These are phyloP conservation scores for Labroides dimidiatus DNA, from an alignment of 2,797 vertebrate species.

Conservation along the genomic window DNA sequence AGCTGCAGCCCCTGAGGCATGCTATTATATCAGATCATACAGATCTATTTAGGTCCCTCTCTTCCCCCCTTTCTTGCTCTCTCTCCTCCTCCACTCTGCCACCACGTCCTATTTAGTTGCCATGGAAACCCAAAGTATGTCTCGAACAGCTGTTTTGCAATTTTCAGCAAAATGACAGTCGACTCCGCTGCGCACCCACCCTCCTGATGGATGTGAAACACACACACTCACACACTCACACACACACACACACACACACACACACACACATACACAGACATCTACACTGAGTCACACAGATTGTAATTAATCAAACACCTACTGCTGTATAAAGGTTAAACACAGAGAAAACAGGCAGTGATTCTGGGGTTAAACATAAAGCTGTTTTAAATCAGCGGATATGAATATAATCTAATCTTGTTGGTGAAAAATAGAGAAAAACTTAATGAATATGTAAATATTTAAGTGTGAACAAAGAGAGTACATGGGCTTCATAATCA, in stretches of 20 bases:
- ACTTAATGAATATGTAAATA: no score
- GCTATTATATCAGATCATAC: neutral
- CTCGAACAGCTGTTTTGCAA: conserved; percentile 78
- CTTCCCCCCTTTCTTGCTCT: conserved; percentile 6
- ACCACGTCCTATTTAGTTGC: conserved; percentile 67
- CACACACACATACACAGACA: no score
- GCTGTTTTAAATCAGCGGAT: neutral
- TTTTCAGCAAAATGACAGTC: conserved; percentile 69
- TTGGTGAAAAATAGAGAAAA: no score
- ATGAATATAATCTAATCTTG: conserved; percentile 1
- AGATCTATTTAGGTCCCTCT: conserved; percentile 24
- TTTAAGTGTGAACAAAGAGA: neutral
- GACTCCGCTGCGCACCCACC: conserved; percentile 30
- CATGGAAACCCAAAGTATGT: conserved; percentile 82
- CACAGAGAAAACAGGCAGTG: neutral
- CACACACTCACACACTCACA: conserved; percentile 14
- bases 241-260: conserved; percentile 11
- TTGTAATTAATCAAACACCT: conserved; percentile 26
- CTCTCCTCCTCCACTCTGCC: conserved; percentile 13
- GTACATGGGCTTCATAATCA: neutral
- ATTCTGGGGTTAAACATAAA: conserved; percentile 4
- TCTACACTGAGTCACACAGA: conserved; percentile 15
- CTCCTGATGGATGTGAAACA: conserved; percentile 15
- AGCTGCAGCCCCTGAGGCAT: neutral
- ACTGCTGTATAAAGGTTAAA: conserved; percentile 21